Evolutionary conservation across 2,113 vertebrate species (phyloP).

Genomic region (Blennius ocellaris): DNA sequence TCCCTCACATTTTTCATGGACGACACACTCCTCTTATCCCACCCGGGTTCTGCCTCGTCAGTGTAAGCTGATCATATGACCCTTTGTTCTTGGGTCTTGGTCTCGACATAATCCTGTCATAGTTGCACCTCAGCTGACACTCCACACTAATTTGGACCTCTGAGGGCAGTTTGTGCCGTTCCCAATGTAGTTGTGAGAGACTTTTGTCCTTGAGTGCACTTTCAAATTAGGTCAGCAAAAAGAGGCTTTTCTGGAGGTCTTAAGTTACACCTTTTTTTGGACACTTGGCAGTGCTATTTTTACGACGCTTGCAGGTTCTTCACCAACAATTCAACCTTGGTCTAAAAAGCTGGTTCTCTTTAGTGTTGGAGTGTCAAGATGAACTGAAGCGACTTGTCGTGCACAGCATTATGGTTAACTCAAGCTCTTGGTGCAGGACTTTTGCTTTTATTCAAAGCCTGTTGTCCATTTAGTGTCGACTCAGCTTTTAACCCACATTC

Average conservation of each 20-base stretch:
- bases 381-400: neutral
- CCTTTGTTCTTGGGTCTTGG: conserved; percentile 25
- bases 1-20: conserved; percentile 44
- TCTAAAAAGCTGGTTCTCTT: neutral
- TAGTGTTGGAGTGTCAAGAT: neutral
- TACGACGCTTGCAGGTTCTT: neutral
- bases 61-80: conserved; percentile 58
- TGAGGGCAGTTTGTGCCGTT: neutral
- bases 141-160: neutral
- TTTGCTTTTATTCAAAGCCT: too few species aligned
- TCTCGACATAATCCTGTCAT: conserved; percentile 40
- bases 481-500: too few species aligned
- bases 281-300: neutral
- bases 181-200: neutral
- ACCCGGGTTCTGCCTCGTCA: conserved; percentile 11
- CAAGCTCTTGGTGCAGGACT: too few species aligned
- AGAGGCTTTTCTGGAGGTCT: neutral
- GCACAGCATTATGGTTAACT: neutral
- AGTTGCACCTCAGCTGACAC: conserved; percentile 2
- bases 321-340: neutral
- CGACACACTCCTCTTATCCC: conserved; percentile 3
- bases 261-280: neutral
- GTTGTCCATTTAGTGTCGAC: too few species aligned
- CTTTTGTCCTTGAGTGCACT: neutral
- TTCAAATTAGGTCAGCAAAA: neutral